Evolutionary conservation across 2,888 invertebrate species (phyloP), one percentile per base, ranked within the genome.

Genomic region (Temnothorax unifasciatus): DNA sequence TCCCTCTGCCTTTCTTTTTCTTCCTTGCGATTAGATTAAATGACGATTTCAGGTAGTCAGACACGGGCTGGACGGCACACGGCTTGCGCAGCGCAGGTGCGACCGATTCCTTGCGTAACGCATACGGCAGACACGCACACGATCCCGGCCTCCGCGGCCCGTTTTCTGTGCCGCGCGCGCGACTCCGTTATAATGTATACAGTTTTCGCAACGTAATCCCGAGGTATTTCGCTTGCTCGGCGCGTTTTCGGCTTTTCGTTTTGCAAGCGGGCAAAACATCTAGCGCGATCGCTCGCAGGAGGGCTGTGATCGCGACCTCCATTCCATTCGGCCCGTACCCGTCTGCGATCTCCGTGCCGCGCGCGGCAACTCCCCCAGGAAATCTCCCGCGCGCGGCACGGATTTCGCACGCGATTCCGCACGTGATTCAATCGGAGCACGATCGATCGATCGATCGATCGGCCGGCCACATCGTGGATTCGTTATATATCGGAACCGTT

Each of bases 221-320:
- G 85, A 88, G 73, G 92, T 93, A 91, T 93, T 93, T 93, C 90
- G 93, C 92, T 93, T 93, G 93, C 93, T 92, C 86, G 88, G 77
- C 93, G 92, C 92, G 93, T 93, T 93, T 93, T 92, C 90, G 92
- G 90, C 88, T 90, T 89, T 87, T 88, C 79, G 86, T 91, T 91
- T 91, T 91, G 91, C 90, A 91, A 90, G 88, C 89, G 52, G 38
- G 57, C 79, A 73, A 64, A 77, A 71, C 41, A 75, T 54, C 74
- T 25, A 64, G 57, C n/a, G 73, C 85, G 82, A 81, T 85, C 88
- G 82, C 50, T 68, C 82, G 81, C 29, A 44, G 38, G 77, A 57
- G 54, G n/a, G n/a, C 15, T 52, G 41, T 2, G 77, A 52, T 76
- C 79, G 66, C 66, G 79, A 81, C 79, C 59, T 81, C 79, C 38